These are phyloP conservation scores for Crossaster papposus DNA, from an alignment of 53 echinoderm and acorn worm species.

Conservation along the genomic window DNA sequence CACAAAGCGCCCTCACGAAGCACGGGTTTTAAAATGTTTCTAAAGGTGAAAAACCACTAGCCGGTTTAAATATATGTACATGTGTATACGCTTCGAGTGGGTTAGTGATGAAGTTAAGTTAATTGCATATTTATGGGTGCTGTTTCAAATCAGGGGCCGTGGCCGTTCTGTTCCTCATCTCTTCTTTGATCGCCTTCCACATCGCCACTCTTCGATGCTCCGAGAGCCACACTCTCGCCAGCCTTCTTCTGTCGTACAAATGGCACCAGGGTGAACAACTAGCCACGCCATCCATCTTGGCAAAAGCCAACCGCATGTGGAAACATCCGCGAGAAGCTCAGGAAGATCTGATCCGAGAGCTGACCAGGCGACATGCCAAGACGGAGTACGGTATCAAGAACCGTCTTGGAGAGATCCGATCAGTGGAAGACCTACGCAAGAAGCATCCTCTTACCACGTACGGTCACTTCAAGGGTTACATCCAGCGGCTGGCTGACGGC, in stretches of 20 bases:
- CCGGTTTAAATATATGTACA: neutral
- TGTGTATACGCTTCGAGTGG: neutral
- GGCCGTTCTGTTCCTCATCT: neutral
- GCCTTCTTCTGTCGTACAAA: slow-evolving; percentile 11
- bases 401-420: slow-evolving; percentile 60
- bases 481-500: slow-evolving; percentile 69
- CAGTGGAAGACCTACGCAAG: slow-evolving; percentile 57
- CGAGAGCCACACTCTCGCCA: slow-evolving; percentile 33
- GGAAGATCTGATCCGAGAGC: slow-evolving; percentile 58
- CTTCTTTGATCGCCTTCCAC: slow-evolving; percentile 35
- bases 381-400: slow-evolving; percentile 67
- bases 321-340: slow-evolving; percentile 63
- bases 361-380: slow-evolving; percentile 47
- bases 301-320: slow-evolving; percentile 23
- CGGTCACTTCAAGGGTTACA: slow-evolving; percentile 70
- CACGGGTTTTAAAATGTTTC: too few relatives aligned
- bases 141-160: neutral
- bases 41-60: too few relatives aligned
- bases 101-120: too few relatives aligned
- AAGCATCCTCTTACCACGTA: slow-evolving; percentile 77
- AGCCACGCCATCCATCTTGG: neutral
- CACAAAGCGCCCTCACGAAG: too few relatives aligned
- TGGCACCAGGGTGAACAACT: slow-evolving; percentile 26
- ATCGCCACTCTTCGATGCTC: slow-evolving; percentile 43
- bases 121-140: neutral